phyloP scores from a whole-genome alignment of 2,113 vertebrate species.

The Prolemur simus region DNA sequence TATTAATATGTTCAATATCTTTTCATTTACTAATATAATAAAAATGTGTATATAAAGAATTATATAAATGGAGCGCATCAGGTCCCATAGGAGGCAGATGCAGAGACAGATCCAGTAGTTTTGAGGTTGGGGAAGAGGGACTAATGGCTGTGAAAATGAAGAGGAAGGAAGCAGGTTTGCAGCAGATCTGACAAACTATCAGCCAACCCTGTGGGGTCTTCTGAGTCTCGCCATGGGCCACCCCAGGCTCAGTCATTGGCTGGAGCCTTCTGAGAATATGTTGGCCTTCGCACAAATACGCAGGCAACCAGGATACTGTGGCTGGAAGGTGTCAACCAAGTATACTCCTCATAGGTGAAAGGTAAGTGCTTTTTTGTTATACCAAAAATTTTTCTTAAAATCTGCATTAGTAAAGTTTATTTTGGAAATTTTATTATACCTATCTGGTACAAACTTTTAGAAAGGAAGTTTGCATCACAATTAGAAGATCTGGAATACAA shows the following conservation, averaged over 20 bases:
- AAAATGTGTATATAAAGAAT: not conserved
- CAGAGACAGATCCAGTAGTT: not conserved
- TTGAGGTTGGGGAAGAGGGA: not conserved
- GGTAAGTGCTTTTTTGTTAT: not conserved
- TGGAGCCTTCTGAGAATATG: not conserved
- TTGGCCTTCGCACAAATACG: not conserved
- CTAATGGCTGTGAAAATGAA: not conserved
- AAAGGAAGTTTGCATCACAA: not conserved
- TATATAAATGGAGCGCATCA: not conserved
- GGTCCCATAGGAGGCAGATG: not conserved
- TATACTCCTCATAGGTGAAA: not conserved
- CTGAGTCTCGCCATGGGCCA: not conserved
- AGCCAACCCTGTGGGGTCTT: not conserved
- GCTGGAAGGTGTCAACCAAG: not conserved
- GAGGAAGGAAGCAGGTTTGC: not conserved
- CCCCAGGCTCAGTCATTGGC: not conserved
- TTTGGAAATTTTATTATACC: not conserved
- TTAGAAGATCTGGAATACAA: not conserved
- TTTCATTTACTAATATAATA: not conserved
- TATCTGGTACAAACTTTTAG: not conserved
- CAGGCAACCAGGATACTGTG: not conserved
- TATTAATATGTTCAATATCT: not conserved
- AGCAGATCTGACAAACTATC: not conserved
- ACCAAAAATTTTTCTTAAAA: not conserved
- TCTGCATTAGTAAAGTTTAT: not conserved